Percentiles rank a stretch among this genome's conserved stretches.
Evolutionary conservation across 1,140 invertebrate species (phyloP).

Genomic region (Heliconius nattereri): DNA sequence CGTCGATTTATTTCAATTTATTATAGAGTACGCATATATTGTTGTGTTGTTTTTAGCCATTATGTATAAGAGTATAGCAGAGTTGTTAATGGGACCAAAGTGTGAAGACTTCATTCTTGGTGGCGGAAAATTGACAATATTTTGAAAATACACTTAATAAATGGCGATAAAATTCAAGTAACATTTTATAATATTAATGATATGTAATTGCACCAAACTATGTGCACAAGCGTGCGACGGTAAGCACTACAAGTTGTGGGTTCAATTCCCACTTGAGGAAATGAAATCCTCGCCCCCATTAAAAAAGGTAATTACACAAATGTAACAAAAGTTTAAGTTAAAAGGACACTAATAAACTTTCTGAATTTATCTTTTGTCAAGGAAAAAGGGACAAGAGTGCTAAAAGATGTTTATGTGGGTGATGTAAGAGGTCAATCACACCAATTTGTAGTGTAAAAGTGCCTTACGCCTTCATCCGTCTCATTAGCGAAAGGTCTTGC

Average conservation of each 20-base stretch:
- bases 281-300: too few species aligned
- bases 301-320: background rate
- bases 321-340: background rate
- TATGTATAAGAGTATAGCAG: background rate
- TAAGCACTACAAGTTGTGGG: too few species aligned
- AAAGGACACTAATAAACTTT: background rate
- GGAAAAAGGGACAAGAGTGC: background rate
- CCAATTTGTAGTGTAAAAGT: slow-evolving; percentile 30
- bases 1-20: background rate
- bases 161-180: too few species aligned
- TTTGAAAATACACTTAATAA: too few species aligned
- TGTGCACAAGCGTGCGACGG: too few species aligned
- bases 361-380: background rate
- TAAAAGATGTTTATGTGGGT: slow-evolving; percentile 26
- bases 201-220: too few species aligned
- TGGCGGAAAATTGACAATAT: too few species aligned
- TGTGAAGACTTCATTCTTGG: too few species aligned
- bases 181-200: too few species aligned
- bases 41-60: background rate
- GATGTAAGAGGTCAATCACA: slow-evolving; percentile 28
- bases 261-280: too few species aligned
- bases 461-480: slow-evolving; percentile 19
- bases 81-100: too few species aligned
- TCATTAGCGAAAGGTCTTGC: slow-evolving; percentile 25
- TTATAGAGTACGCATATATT: background rate